Percentiles rank a stretch among this genome's conserved stretches.
Evolutionary conservation across 2,888 invertebrate genomes (phyloP).

Genomic region (Listrodromus nycthemerus): DNA sequence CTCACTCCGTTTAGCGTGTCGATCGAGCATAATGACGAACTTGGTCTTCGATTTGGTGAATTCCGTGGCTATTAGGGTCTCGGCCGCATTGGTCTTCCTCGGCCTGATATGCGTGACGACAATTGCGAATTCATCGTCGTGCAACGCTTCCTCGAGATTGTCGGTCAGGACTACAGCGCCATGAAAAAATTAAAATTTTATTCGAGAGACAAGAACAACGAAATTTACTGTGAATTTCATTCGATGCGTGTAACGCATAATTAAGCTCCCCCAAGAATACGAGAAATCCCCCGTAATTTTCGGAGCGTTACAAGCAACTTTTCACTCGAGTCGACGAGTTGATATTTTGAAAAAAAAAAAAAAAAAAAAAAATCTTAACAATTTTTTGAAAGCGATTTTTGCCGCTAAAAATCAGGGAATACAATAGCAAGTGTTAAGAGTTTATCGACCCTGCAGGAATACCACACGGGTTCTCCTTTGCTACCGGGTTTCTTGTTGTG

Average conservation of each 20-base stretch:
- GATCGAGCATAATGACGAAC: conserved; percentile 86
- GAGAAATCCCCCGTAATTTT: no score
- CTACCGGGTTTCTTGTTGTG: conserved; percentile 77
- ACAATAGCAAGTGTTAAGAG: conserved; percentile 65
- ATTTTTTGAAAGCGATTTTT: no score
- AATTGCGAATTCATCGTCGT: conserved; percentile 86
- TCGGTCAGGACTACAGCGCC: conserved; percentile 84
- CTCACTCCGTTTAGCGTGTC: conserved; percentile 86
- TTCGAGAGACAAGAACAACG: not conserved
- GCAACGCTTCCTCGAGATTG: conserved; percentile 85
- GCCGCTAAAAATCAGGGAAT: conserved; percentile 22
- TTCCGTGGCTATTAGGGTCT: conserved; percentile 86
- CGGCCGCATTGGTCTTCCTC: conserved; percentile 84
- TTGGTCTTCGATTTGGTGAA: conserved; percentile 86
- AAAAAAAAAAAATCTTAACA: no score
- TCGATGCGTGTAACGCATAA: no score
- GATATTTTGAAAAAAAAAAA: no score
- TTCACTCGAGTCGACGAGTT: no score
- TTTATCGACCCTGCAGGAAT: conserved; percentile 72
- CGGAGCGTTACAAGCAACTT: no score
- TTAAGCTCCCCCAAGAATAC: no score
- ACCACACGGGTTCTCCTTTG: conserved; percentile 64
- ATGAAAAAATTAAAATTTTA: not conserved
- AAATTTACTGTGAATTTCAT: no score
- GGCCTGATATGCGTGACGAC: conserved; percentile 86